Conservation (phyloP, 2,797 vertebrate species). For the Smutsia temminckii region DNA sequence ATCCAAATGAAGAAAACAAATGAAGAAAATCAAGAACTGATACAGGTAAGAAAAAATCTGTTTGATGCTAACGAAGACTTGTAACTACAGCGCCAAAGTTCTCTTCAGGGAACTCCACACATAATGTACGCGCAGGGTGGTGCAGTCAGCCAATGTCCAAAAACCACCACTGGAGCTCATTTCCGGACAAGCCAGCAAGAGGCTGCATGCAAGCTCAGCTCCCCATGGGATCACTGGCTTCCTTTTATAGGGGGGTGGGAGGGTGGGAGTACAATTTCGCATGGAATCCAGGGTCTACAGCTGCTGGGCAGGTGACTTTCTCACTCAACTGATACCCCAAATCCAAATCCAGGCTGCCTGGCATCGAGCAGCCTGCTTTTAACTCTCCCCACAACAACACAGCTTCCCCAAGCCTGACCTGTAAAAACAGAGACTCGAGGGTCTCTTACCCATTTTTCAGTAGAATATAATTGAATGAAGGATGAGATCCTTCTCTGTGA, state of each 20-base stretch:
- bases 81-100: background rate
- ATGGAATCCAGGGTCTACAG: background rate
- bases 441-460: no score
- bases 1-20: background rate
- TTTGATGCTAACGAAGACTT: background rate
- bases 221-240: background rate
- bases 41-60: background rate
- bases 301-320: background rate
- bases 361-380: background rate
- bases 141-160: background rate
- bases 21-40: slow-evolving; percentile 24
- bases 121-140: background rate
- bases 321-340: background rate
- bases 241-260: no score
- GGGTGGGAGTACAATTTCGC: background rate
- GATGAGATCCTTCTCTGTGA: background rate
- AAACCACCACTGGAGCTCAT: background rate
- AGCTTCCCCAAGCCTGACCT: background rate
- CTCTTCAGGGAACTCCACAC: background rate
- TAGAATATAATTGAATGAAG: no score
- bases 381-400: background rate
- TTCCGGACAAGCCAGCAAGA: background rate
- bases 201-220: background rate
- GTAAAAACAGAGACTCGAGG: background rate
- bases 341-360: background rate